Evolutionary conservation across 2,797 vertebrate species (phyloP).

Genomic region (Sphenodon punctatus): DNA sequence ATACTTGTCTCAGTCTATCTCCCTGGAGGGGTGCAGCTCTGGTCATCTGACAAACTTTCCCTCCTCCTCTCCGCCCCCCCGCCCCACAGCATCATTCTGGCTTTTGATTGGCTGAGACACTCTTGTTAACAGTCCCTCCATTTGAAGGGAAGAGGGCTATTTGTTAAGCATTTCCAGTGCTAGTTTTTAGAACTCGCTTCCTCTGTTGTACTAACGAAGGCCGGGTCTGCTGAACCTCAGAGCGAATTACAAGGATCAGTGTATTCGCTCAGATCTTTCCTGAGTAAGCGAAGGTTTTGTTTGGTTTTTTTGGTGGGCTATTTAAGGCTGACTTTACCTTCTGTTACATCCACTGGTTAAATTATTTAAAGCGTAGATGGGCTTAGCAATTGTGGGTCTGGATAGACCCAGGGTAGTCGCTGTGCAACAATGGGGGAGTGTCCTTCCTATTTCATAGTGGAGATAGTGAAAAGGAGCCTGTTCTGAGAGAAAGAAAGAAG

Average conservation of each 20-base stretch:
- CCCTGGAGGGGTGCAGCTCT: not conserved
- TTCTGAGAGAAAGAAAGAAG: too few relatives aligned
- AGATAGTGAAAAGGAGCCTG: too few relatives aligned
- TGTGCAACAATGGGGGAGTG: too few relatives aligned
- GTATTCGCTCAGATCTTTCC: not conserved
- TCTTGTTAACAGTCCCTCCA: not conserved
- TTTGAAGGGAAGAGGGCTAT: not conserved
- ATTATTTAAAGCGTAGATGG: too few relatives aligned
- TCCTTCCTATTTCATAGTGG: too few relatives aligned
- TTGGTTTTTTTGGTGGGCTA: not conserved
- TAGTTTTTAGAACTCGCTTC: not conserved
- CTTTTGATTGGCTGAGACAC: not conserved
- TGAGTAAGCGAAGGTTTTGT: not conserved
- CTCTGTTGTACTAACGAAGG: not conserved
- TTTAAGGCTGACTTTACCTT: too few relatives aligned
- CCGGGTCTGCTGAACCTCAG: not conserved
- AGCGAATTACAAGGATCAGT: not conserved
- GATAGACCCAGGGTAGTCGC: too few relatives aligned
- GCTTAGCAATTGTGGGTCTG: too few relatives aligned
- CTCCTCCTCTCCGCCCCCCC: too few relatives aligned
- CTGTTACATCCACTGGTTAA: too few relatives aligned
- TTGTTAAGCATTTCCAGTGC: not conserved
- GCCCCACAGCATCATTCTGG: fast-evolving
- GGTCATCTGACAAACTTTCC: not conserved
- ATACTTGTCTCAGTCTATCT: not conserved